A percentile compares a stretch with the other conserved stretches of the same genome.
Evolutionary conservation across 2,888 invertebrate species (phyloP).

Genomic region (Drosophila siamana): DNA sequence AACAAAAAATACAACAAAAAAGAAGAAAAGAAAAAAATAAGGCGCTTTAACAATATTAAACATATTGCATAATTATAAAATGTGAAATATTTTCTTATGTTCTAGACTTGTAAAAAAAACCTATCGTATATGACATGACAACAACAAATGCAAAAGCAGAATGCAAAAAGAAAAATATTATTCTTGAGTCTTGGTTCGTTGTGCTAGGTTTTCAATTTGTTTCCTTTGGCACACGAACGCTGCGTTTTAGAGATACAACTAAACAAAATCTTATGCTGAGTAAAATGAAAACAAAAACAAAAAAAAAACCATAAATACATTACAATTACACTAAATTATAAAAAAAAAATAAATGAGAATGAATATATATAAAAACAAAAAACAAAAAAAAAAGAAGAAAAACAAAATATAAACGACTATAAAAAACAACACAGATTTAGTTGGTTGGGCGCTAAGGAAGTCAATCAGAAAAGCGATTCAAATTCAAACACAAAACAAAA

Average conservation of each 20-base stretch:
- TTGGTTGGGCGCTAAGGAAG: constrained; percentile 47
- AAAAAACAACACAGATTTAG: constrained; percentile 51
- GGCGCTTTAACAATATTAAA: constrained; percentile 74
- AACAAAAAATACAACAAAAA: constrained; percentile 14
- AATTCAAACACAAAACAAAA: constrained; percentile 2
- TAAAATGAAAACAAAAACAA: constrained; percentile 54
- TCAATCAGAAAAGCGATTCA: constrained; percentile 16
- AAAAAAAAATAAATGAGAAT: constrained; percentile 59
- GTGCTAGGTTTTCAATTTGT: constrained; percentile 66
- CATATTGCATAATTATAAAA: constrained; percentile 66
- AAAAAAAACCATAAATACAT: constrained; percentile 55
- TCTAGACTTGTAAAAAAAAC: constrained; percentile 68
- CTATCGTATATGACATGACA: constrained; percentile 56
- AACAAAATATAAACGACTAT: constrained; percentile 14
- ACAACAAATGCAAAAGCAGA: constrained; percentile 24
- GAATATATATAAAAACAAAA: constrained; percentile 60
- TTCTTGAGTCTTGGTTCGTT: constrained; percentile 62
- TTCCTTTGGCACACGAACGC: constrained; percentile 67
- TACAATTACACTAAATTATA: constrained; percentile 64
- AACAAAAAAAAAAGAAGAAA: not conserved
- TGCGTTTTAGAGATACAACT: constrained; percentile 58
- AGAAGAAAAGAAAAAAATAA: constrained; percentile 39
- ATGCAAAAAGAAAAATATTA: constrained; percentile 21
- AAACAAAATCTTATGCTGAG: constrained; percentile 78
- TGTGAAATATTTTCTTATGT: constrained; percentile 79